Evolutionary conservation across 2,113 vertebrate species (phyloP).

Genomic region (Cyrtonyx montezumae): DNA sequence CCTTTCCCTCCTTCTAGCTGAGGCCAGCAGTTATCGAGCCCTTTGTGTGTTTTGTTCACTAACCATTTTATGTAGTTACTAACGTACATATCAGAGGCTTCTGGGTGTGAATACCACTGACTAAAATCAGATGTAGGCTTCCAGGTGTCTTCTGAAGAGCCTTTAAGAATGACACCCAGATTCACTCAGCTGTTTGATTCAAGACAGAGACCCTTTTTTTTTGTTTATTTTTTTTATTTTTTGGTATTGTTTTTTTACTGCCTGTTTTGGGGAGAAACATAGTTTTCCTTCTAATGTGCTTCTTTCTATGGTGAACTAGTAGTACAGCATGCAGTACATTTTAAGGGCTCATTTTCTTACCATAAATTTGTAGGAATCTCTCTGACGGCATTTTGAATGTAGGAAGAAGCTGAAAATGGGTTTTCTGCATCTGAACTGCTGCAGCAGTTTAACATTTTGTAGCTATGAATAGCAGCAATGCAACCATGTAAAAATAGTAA

Average conservation of each 20-base stretch:
- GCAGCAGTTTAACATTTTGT: neutral
- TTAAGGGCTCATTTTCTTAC: neutral
- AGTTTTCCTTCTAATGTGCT: neutral
- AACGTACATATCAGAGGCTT: neutral
- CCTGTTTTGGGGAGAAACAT: neutral
- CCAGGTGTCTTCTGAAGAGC: neutral
- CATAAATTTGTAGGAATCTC: neutral
- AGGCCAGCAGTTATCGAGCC: rapidly evolving
- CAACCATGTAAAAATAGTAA: neutral
- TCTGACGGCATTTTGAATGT: neutral
- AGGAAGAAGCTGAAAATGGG: neutral
- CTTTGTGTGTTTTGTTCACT: neutral
- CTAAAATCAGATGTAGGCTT: neutral
- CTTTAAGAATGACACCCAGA: neutral
- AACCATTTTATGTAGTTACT: neutral
- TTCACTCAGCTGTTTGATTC: neutral
- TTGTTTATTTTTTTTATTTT: neutral
- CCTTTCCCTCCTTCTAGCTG: rapidly evolving
- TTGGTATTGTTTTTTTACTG: rapidly evolving
- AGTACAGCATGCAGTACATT: rapidly evolving
- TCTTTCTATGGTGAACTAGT: neutral
- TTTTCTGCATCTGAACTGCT: neutral
- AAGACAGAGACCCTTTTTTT: neutral
- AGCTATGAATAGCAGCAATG: neutral
- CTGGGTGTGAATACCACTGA: neutral